These are phyloP conservation scores for Callimorpha dominula DNA, from an alignment of 2,888 invertebrate genomes.

Conservation along the genomic window DNA sequence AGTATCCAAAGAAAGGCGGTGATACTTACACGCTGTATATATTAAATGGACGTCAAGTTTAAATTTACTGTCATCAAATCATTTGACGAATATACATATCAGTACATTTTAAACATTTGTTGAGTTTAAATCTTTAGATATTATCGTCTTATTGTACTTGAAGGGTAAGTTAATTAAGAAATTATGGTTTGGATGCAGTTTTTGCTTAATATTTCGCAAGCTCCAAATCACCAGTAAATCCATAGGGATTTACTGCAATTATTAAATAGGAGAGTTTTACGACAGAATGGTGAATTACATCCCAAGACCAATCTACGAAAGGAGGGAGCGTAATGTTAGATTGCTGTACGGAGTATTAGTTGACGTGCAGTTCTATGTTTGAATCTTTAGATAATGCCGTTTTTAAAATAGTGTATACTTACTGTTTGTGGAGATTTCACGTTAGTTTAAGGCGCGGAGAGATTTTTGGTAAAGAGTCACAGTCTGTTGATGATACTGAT, in stretches of 20 bases:
- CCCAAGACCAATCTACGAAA: neutral
- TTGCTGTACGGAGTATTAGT: neutral
- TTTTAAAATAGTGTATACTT: neutral
- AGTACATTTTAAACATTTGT: neutral
- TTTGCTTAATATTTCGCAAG: neutral
- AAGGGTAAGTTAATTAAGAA: neutral
- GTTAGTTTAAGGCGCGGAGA: neutral
- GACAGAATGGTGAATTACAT: neutral
- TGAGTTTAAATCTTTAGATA: neutral
- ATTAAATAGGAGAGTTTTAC: neutral
- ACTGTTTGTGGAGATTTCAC: neutral
- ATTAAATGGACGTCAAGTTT: neutral
- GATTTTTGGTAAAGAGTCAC: neutral
- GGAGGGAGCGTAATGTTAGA: neutral
- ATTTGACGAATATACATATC: neutral
- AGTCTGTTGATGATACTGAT: neutral
- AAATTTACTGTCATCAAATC: neutral
- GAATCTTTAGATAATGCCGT: neutral
- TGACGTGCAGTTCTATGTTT: neutral
- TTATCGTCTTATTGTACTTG: neutral
- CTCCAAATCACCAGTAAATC: neutral
- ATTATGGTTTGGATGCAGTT: neutral
- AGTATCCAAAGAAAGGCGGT: too few species aligned
- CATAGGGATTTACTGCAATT: neutral
- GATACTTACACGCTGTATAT: too few species aligned